phyloP scores from a whole-genome alignment of 2,797 vertebrate species.

The Phylloscopus collybita region DNA sequence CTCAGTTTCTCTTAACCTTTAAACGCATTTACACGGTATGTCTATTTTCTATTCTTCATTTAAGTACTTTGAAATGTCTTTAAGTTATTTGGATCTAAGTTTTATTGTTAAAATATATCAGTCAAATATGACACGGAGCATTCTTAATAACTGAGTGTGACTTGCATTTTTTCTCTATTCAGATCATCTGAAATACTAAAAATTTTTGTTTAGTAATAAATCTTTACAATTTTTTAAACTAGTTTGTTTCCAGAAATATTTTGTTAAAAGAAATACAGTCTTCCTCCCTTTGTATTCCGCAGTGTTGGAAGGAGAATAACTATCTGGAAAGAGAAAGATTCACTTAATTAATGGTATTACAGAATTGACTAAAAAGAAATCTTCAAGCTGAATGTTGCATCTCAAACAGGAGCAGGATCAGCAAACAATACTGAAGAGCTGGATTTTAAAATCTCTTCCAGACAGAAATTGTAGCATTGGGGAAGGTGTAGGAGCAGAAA shows the following conservation, averaged over 20 bases:
- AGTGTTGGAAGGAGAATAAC: not conserved
- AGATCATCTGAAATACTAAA: slow-evolving; percentile 59
- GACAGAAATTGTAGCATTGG: not conserved
- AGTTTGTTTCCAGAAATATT: slow-evolving; percentile 53
- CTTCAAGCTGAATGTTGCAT: not conserved
- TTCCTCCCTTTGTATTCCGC: not conserved
- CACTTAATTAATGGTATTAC: not conserved
- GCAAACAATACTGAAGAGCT: not conserved
- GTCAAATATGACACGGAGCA: not conserved
- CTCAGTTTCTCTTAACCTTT: not conserved
- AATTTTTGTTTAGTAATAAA: slow-evolving; percentile 66
- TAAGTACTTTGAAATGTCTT: not conserved
- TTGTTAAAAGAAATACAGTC: slow-evolving; percentile 19
- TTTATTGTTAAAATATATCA: not conserved
- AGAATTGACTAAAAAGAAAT: not conserved
- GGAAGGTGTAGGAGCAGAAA: not conserved
- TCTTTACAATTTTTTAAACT: slow-evolving; percentile 59
- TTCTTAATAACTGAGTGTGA: slow-evolving; percentile 51
- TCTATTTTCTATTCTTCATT: not conserved
- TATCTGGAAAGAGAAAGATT: not conserved
- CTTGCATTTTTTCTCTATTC: slow-evolving; percentile 45
- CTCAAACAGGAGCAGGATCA: not conserved
- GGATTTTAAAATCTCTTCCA: not conserved
- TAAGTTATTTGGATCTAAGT: not conserved
- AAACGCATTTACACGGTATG: not conserved